A percentile compares a stretch with the other conserved stretches of the same genome.
Evolutionary conservation across 2,888 invertebrate species (phyloP).

Genomic region (Andrena dorsata): DNA sequence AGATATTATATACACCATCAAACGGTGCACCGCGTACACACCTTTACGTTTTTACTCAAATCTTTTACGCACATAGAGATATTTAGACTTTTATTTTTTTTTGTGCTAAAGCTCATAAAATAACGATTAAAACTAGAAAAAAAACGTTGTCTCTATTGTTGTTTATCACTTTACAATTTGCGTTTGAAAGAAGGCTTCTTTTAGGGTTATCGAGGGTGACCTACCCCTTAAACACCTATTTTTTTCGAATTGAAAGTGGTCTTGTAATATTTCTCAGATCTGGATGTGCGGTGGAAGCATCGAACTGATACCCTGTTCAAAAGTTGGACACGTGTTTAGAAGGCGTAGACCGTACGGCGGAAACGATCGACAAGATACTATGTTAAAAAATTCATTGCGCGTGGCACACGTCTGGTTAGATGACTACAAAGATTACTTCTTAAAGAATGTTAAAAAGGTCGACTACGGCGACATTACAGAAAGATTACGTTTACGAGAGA

Average conservation of each 20-base stretch:
- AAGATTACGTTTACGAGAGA: slow-evolving; percentile 89
- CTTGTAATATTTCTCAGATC: slow-evolving; percentile 86
- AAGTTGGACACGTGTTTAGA: slow-evolving; percentile 98
- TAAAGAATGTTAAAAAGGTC: slow-evolving; percentile 88
- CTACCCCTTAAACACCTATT: neutral
- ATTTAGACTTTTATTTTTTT: no score
- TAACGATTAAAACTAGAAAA: no score
- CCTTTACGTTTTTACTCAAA: no score
- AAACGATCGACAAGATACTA: slow-evolving; percentile 93
- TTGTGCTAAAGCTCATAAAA: no score
- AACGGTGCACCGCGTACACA: no score
- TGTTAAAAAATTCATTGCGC: slow-evolving; percentile 95
- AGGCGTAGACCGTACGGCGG: slow-evolving; percentile 96
- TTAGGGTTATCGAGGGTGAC: no score
- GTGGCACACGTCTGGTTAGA: slow-evolving; percentile 99
- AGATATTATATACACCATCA: no score
- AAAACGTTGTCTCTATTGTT: no score
- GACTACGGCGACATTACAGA: slow-evolving; percentile 93
- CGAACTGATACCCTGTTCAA: slow-evolving; percentile 96
- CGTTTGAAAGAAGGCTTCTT: no score
- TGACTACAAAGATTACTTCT: slow-evolving; percentile 94
- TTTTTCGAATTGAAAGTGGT: slow-evolving; percentile 13
- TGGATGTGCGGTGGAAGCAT: slow-evolving; percentile 99
- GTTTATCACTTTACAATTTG: no score
- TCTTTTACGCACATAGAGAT: no score